Percentiles rank a stretch among this genome's conserved stretches.
Conservation (phyloP, 2,888 invertebrate genomes). For the Strigamia maritima region DNA sequence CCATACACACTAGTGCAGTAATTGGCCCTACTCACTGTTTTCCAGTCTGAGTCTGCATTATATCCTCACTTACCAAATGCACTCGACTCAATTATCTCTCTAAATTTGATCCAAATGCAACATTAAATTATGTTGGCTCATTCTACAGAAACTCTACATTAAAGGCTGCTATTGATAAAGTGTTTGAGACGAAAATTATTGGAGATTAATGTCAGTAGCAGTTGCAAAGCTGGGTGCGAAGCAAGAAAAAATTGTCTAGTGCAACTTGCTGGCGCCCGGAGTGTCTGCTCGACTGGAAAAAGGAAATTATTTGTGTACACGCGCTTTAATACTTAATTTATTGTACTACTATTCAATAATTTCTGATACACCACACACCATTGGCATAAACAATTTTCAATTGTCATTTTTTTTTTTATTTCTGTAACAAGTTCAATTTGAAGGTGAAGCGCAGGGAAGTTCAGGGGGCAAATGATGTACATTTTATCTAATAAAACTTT, state of each 20-base stretch:
- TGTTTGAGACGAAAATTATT: background rate
- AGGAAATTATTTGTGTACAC: too few relatives aligned
- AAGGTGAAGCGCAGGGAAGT: too few relatives aligned
- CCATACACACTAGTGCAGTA: background rate
- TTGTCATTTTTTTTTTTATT: too few relatives aligned
- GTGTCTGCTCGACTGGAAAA: background rate
- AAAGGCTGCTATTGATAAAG: background rate
- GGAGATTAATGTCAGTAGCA: background rate
- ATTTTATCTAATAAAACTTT: too few relatives aligned
- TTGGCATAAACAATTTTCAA: too few relatives aligned
- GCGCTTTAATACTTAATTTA: too few relatives aligned
- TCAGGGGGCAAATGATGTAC: too few relatives aligned
- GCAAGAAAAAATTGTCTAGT: background rate
- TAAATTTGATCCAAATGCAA: conserved; percentile 1
- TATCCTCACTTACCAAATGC: background rate
- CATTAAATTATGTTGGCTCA: background rate
- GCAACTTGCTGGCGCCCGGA: background rate
- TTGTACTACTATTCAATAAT: too few relatives aligned
- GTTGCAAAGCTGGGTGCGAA: background rate
- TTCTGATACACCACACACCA: too few relatives aligned
- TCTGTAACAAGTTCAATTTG: too few relatives aligned
- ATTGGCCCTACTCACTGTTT: background rate
- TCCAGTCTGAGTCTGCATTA: background rate
- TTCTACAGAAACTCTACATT: background rate
- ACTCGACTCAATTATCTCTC: conserved; percentile 1